A percentile compares a stretch with the other conserved stretches of the same genome.
phyloP scores from a whole-genome alignment of 2,888 invertebrate genomes.

The Aphelenchoides bicaudatus region DNA sequence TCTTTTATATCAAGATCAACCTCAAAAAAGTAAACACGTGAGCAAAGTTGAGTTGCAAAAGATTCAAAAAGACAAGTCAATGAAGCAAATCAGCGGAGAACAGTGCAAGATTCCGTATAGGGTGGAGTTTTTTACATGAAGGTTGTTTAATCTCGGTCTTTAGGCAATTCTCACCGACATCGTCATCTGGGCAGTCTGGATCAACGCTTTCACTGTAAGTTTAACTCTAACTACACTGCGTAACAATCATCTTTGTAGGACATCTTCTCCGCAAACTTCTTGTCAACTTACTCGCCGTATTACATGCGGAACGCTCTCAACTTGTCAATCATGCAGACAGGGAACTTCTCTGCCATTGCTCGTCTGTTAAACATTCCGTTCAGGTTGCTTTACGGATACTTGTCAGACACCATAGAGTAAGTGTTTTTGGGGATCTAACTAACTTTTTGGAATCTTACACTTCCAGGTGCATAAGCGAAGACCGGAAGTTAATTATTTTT shows the following conservation, averaged over 20 bases:
- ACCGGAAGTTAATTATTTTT: conserved; percentile 50
- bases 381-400: conserved; percentile 11
- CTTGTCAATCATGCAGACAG: conserved; percentile 14
- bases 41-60: conserved; percentile 20
- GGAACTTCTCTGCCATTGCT: conserved; percentile 14
- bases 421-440: too few relatives aligned
- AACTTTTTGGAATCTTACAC: conserved; percentile 5
- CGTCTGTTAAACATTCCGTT: conserved; percentile 14
- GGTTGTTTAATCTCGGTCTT: background rate
- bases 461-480: conserved; percentile 45
- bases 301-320: conserved; percentile 15
- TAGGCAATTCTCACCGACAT: conserved; percentile 20
- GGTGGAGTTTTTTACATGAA: background rate
- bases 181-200: conserved; percentile 12
- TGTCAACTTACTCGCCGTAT: conserved; percentile 21
- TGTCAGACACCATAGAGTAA: conserved; percentile 14
- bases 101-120: conserved; percentile 3
- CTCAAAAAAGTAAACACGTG: conserved; percentile 22
- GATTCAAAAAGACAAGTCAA: conserved; percentile 10
- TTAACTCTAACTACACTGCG: background rate
- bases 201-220: conserved; percentile 9
- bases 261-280: conserved; percentile 24
- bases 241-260: background rate
- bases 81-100: background rate
- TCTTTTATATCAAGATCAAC: conserved; percentile 27